A percentile compares a stretch with the other conserved stretches of the same genome.
These are phyloP conservation scores for Phylloscopus whistleri DNA, from an alignment of 2,113 vertebrate species.

Conservation along the genomic window DNA sequence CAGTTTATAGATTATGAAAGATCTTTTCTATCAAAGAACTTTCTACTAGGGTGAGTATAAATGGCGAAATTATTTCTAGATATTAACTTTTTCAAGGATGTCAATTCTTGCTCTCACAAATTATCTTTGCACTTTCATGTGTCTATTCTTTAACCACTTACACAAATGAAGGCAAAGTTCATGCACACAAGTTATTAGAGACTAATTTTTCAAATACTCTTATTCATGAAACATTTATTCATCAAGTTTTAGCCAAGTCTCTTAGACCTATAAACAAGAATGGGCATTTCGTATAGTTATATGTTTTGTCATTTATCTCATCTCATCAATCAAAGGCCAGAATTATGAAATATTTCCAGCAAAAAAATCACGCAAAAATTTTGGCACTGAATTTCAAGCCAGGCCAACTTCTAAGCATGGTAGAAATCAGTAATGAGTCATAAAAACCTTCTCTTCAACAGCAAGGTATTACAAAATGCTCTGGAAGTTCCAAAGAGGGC, in stretches of 20 bases:
- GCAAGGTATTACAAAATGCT: neutral
- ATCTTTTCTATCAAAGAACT: neutral
- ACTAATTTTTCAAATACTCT: neutral
- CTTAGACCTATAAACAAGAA: neutral
- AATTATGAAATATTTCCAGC: neutral
- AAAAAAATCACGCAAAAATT: neutral
- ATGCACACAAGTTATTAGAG: neutral
- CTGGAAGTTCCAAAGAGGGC: neutral
- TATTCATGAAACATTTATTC: neutral
- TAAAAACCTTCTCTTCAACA: neutral
- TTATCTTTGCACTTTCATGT: neutral
- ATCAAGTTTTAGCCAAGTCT: neutral
- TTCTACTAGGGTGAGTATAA: neutral
- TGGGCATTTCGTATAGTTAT: neutral
- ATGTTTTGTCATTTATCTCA: neutral
- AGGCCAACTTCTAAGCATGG: neutral
- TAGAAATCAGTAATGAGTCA: neutral
- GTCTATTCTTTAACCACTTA: neutral
- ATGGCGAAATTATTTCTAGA: neutral
- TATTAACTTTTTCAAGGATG: constrained; percentile 1
- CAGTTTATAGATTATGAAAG: neutral
- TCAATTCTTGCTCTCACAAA: neutral
- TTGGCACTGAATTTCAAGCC: neutral
- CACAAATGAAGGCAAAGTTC: constrained; percentile 24
- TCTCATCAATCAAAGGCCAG: neutral